These are phyloP conservation scores for Nanorana parkeri DNA, from an alignment of 2,113 vertebrate species.

Conservation along the genomic window DNA sequence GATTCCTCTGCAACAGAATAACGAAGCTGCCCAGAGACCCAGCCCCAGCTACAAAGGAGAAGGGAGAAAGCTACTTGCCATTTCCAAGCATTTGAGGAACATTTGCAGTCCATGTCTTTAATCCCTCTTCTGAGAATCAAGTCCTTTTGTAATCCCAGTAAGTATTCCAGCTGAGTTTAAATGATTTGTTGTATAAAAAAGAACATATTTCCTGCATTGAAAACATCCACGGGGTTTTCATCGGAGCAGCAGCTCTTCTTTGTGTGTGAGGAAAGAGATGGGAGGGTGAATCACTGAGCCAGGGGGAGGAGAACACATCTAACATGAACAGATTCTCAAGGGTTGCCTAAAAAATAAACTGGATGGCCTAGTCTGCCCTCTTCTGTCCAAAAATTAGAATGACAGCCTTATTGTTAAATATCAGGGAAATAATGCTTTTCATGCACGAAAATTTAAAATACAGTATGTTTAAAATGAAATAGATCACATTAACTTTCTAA, in stretches of 20 bases:
- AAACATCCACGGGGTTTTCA: constrained; percentile 75
- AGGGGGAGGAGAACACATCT: constrained; percentile 65
- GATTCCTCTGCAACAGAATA: no score
- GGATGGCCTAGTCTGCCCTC: constrained; percentile 68
- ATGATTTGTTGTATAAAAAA: not conserved
- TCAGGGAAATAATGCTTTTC: no score
- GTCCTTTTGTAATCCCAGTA: constrained; percentile 1
- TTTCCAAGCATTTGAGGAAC: constrained; percentile 13
- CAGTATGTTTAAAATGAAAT: no score
- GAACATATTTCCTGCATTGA: constrained; percentile 63
- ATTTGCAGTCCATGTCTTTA: constrained; percentile 25
- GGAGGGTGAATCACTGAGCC: constrained; percentile 69
- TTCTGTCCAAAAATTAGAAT: constrained; percentile 61
- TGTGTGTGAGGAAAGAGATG: constrained; percentile 60
- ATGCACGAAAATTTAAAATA: no score
- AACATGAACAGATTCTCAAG: constrained; percentile 63
- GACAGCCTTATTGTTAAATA: no score
- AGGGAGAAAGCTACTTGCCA: not conserved
- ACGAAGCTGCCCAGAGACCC: no score
- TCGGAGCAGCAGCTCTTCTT: constrained; percentile 72
- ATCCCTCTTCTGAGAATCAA: not conserved
- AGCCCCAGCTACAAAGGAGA: no score
- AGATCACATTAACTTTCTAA: no score
- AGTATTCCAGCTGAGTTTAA: not conserved
- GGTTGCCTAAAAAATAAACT: constrained; percentile 68